Evolutionary conservation across 2,113 vertebrate species (phyloP), one percentile per base, ranked within the genome.

Genomic region (Hydropotes inermis): DNA sequence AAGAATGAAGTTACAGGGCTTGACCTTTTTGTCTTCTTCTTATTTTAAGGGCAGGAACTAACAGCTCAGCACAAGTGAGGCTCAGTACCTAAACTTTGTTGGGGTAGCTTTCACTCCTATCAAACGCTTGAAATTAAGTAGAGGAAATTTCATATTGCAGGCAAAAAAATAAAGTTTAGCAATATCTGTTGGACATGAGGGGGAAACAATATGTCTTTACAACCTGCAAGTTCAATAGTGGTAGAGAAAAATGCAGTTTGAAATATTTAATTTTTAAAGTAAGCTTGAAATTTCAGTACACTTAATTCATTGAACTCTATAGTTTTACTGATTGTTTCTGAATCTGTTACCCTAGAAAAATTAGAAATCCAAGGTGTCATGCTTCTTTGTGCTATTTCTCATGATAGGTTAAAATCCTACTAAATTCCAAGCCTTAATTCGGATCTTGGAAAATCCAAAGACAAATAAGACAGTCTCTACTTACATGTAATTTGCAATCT

Each of bases 1-100:
- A 83, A 10, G 39, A 96, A 92, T 55, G 89, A 96, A 96, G 93
- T 96, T 96, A 92, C 54, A 36, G 16, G 82, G 45, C 67, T 86
- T 94, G 94, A 97, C 95, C 87, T 97, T 84, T 81, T 50, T 67
- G 91, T 98, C 96, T 64, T 97, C 87, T 93, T 54, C 70, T 74
- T 94, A 64, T 94, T 96, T 93, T 96, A 92, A 97, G 92, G 94
- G 58, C 50, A 84, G 70, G 76, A 97, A 92, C 50, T 95, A 93
- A 95, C 89, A 97, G 84, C 95, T 97, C 96, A 98, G 97, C 95
- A 94, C 74, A 97, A 97, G 70, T 16, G 33, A 96, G 92, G 61
- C 93, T 58, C 45, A 52, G 76, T 21, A 74, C 6, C 95, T 96
- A 5, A 61, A 90, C 58, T 97, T 91, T 64, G 82, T 92, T 4